Conservation (phyloP, 2,113 vertebrate genomes). For the Rhombomys opimus region DNA sequence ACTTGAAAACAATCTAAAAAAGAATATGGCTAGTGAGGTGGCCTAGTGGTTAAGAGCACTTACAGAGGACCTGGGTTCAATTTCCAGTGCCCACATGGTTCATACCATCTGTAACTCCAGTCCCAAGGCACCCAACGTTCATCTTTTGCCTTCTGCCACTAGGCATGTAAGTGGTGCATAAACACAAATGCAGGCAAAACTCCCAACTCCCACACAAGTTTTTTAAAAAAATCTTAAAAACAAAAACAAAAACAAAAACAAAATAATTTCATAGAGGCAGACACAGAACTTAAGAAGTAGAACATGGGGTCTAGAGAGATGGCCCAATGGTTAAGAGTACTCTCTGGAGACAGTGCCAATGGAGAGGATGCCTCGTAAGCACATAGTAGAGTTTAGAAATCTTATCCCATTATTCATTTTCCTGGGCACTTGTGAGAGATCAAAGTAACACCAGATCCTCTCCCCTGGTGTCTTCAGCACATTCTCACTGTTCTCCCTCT, state of each 20-base stretch:
- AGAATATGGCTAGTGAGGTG: neutral
- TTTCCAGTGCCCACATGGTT: neutral
- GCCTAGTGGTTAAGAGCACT: neutral
- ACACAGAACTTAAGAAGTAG: constrained; percentile 4
- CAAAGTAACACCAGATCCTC: too few relatives aligned
- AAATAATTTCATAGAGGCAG: neutral
- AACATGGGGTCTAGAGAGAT: neutral
- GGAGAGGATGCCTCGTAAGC: too few relatives aligned
- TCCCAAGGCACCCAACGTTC: neutral
- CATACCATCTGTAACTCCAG: neutral
- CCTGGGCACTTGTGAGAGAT: too few relatives aligned
- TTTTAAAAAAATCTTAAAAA: neutral
- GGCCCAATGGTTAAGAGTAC: neutral
- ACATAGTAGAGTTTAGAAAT: too few relatives aligned
- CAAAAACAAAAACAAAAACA: neutral
- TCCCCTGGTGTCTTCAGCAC: too few relatives aligned
- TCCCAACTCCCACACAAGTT: neutral
- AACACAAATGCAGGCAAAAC: neutral
- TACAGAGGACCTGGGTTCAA: neutral
- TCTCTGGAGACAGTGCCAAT: too few relatives aligned
- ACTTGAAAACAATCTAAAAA: neutral
- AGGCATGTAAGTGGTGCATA: neutral
- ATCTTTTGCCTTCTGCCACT: neutral
- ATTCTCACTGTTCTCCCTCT: too few relatives aligned
- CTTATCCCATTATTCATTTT: too few relatives aligned